Base-by-base conservation (phyloP, 2,797 vertebrate species). In the Menidia menidia region DNA sequence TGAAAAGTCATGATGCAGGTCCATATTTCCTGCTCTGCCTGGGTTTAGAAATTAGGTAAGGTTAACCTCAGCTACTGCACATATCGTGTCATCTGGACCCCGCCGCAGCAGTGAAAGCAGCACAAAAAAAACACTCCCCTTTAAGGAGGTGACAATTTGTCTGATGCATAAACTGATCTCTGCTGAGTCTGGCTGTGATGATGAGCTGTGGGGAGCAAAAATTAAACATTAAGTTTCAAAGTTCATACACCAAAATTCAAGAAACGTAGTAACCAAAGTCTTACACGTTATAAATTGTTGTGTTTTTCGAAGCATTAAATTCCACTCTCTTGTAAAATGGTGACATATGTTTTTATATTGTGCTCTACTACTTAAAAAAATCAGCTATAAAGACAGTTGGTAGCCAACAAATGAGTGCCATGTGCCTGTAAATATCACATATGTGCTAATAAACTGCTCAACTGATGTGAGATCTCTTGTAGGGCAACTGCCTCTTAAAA, bases 1-100 rank as follows among this genome's bases (percentile, higher is more conserved):
- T 70, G 51, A 53, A 75, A 79, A 72, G 18, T 42, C 45, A 68
- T 45, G 25, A 16, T 55, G n/a, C 48, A 14, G 31, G 30, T n/a
- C 52, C 39, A 47, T 54, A 53, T 44, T 50, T 65, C 45, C 56
- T 60, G 48, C 31, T 32, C 48, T 73, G 63, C 72, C 31, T 19
- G 73, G 70, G 32, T 41, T 64, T 62, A 61, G 3, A 74, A 52
- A 55, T 39, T 41, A 64, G 30, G 11, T 1, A 25, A 11, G 13
- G 13, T 6, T 44, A 53, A 66, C 53, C 9, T 31, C n/a, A 52
- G 48, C 62, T 19, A 63, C 31, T 14, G 30, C 14, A 45, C 47
- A 4, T 41, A 33, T 56, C 30, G 15, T 64, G 69, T 77, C 3
- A 44, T 30, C 32, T 12, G 1, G 55, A 59, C 51, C 14, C 44